Base-by-base conservation (phyloP, 2,113 vertebrate species). In the Uria lomvia region DNA sequence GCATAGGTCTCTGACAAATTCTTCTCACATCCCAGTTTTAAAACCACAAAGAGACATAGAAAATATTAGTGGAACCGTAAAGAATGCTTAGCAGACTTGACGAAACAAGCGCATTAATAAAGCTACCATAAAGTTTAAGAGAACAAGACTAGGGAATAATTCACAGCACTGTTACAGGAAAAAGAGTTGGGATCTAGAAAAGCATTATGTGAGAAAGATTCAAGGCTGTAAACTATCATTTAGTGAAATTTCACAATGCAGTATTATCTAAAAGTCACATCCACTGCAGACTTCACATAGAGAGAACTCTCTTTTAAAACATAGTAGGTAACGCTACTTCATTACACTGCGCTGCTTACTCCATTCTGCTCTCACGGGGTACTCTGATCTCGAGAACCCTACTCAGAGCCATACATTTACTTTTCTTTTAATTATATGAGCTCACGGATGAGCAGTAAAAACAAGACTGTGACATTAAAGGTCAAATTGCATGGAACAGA, bases 291-390 rank as follows among this genome's bases (percentile, higher is more conserved):
- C 13, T 42, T 58, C 56, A 47, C 32, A 67, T 2, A 17, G 34
- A 72, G 15, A 62, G 12, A 86, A 73, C 9, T 42, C 27, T 49
- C 58, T 56, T 55, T 12, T 38, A 66, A 86, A 90, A 40, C 34
- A 67, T 0, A 84, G 55, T 0, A 63, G 14, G 34, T 24, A 74
- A 74, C 6, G 7, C 15, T 66, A 1, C 42, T 82, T n/a, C 42
- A 8, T 60, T 34, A 52, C 21, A 30, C 20, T 16, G 27, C 4
- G 0, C 15, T 34, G 50, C n/a, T 74, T 26, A 10, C 4, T 16
- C 55, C 66, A 43, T 17, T 87, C 72, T 43, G 47, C 47, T 67
- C 13, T 55, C 16, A 9, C 7, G 15, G 11, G 43, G 10, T 15
- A 18, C 65, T 59, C 81, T 32, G 19, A 71, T 22, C 73, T n/a